These are phyloP conservation scores for Cryptops parisi DNA, from an alignment of 2,888 invertebrate genomes.

Conservation along the genomic window DNA sequence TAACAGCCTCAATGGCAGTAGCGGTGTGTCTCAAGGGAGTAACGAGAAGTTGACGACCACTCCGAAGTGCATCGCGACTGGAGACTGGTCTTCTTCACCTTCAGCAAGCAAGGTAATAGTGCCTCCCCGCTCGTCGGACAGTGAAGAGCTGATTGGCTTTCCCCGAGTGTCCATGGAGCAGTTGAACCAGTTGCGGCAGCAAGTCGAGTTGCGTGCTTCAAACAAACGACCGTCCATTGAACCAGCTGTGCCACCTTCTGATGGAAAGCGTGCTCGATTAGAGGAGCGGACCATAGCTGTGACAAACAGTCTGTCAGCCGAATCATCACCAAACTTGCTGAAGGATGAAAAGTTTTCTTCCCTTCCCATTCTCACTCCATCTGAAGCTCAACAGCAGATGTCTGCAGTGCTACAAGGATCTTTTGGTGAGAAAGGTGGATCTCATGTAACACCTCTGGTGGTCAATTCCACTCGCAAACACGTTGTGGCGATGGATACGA, in stretches of 20 bases:
- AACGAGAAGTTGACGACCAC: slow-evolving; percentile 16
- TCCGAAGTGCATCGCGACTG: slow-evolving; percentile 14
- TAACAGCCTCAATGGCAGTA: background rate
- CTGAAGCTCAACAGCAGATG: slow-evolving; percentile 11
- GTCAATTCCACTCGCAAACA: background rate
- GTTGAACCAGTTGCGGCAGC: slow-evolving; percentile 19
- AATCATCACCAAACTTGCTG: background rate
- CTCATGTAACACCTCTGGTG: background rate
- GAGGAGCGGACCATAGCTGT: background rate
- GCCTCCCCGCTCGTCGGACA: slow-evolving; percentile 12
- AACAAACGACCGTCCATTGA: background rate
- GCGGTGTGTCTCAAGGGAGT: slow-evolving; percentile 3
- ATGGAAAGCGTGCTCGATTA: slow-evolving; percentile 1
- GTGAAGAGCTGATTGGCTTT: slow-evolving; percentile 20
- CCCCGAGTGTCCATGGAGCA: slow-evolving; percentile 21
- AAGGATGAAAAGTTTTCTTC: background rate
- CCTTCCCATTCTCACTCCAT: slow-evolving; percentile 4
- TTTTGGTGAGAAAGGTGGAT: background rate
- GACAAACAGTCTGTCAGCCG: background rate
- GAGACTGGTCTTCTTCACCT: slow-evolving; percentile 5
- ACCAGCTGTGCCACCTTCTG: background rate
- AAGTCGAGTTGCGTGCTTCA: slow-evolving; percentile 8
- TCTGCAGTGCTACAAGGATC: slow-evolving; percentile 11
- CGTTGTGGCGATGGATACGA: background rate
- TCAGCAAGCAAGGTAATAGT: slow-evolving; percentile 8